These are phyloP conservation scores for Catagonus wagneri DNA, from an alignment of 2,113 vertebrate species.

Conservation along the genomic window DNA sequence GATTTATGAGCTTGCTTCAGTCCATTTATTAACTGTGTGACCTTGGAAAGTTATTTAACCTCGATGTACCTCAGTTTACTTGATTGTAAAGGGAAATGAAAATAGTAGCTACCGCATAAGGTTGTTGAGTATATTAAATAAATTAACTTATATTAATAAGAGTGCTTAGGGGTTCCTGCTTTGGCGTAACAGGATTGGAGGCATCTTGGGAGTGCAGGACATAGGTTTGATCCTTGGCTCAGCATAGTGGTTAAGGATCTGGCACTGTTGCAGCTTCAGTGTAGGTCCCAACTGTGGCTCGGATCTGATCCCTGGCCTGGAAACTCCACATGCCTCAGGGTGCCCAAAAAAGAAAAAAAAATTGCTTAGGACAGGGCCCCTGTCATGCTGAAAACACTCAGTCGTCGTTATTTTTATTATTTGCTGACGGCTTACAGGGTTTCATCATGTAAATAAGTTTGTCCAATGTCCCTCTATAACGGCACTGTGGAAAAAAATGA, in stretches of 20 bases:
- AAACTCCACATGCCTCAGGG: too few species aligned
- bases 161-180: too few species aligned
- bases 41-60: neutral
- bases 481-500: neutral
- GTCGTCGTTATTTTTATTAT: neutral
- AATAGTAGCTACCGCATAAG: neutral
- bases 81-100: neutral
- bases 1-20: neutral
- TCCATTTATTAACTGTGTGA: neutral
- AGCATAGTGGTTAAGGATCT: too few species aligned
- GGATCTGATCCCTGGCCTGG: too few species aligned
- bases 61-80: neutral
- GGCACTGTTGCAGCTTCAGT: too few species aligned
- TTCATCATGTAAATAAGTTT: neutral
- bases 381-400: neutral
- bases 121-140: slow-evolving; percentile 20
- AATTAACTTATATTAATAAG: neutral
- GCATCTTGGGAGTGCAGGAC: too few species aligned
- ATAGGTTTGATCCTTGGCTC: too few species aligned
- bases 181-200: too few species aligned
- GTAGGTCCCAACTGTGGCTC: too few species aligned
- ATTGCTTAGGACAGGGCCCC: neutral
- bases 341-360: too few species aligned
- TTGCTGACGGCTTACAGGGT: neutral
- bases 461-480: neutral